phyloP scores from a whole-genome alignment of 2,113 vertebrate species.

The Misgurnus anguillicaudatus region DNA sequence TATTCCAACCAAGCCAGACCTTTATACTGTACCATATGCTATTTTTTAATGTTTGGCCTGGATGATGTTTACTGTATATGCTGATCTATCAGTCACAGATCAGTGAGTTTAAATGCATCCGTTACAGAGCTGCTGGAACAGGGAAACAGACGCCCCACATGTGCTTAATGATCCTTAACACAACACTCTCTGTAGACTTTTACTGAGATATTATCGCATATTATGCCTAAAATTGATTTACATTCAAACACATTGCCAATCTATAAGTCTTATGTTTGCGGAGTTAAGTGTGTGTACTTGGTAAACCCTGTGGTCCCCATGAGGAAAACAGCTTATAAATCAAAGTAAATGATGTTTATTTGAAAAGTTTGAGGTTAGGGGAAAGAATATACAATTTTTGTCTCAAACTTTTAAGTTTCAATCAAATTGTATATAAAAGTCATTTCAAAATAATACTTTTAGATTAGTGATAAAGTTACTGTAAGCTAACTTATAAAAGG shows the following conservation, averaged over 20 bases:
- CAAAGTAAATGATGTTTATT: no score
- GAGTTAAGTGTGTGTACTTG: background rate
- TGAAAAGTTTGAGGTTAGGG: no score
- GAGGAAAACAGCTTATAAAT: no score
- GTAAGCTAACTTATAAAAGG: no score
- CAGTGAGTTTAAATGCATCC: constrained; percentile 21
- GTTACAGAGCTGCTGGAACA: constrained; percentile 18
- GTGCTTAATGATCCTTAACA: constrained; percentile 26
- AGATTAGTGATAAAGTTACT: no score
- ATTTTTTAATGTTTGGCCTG: constrained; percentile 1
- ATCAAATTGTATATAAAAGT: no score
- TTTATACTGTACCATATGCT: background rate
- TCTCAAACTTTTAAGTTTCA: no score
- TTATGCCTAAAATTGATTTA: background rate
- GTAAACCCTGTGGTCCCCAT: no score
- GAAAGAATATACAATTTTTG: no score
- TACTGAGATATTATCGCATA: background rate
- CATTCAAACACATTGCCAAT: background rate
- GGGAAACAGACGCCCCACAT: background rate
- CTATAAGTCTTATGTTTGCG: background rate
- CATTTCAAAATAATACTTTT: no score
- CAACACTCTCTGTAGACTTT: background rate
- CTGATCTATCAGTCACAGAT: constrained; percentile 14
- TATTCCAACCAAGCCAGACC: constrained; percentile 11
- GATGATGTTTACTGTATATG: background rate